Base-by-base conservation (phyloP, 2,797 vertebrate genomes). In the Aselliscus stoliczkanus region DNA sequence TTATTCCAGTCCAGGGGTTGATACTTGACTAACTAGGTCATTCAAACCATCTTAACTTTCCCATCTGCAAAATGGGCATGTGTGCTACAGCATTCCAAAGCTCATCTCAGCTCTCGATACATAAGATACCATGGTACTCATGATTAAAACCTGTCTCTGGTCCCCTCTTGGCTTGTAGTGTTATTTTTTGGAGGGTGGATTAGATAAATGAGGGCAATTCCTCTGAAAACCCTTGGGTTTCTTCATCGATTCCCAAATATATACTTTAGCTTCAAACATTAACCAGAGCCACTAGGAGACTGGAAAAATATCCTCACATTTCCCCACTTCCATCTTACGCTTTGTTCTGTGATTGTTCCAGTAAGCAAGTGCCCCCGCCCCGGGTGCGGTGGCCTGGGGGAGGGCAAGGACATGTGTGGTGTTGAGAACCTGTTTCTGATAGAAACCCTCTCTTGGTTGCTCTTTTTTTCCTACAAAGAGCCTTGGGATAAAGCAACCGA, bases 381-480 rank as follows among this genome's bases (percentile, higher is more conserved):
- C 5, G 18, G 52, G 37, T 17, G 20, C 1, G 18, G 39, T 13
- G 23, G 25, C 8, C 7, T 21, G 10, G 31, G 67, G 15, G 7
- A 2, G 8, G 23, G 2, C n/a, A 7, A 10, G 31, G 65, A 50
- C 39, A 4, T 52, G 54, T 31, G 6, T 31, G 73, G 29, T 81
- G 4, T 34, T 34, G 37, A 56, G 39, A 67, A 94, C 54, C 91
- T 88, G 27, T 93, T 90, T 91, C 90, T 96, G 52, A 79, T 93
- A 52, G 27, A 77, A 82, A 52, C 27, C 42, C 42, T 62, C 12
- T 37, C 31, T 77, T 4, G 4, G 72, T 44, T 15, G 23, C 39
- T 50, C 52, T 60, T 84, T 80, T 87, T 84, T 88, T 62, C 5
- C 58, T 70, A 34, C 42, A 70, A 79, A 95, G 29, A 89, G 21